A percentile compares a stretch with the other conserved stretches of the same genome.
These are phyloP conservation scores for Tachina lurida DNA, from an alignment of 2,888 invertebrate genomes.

Conservation along the genomic window DNA sequence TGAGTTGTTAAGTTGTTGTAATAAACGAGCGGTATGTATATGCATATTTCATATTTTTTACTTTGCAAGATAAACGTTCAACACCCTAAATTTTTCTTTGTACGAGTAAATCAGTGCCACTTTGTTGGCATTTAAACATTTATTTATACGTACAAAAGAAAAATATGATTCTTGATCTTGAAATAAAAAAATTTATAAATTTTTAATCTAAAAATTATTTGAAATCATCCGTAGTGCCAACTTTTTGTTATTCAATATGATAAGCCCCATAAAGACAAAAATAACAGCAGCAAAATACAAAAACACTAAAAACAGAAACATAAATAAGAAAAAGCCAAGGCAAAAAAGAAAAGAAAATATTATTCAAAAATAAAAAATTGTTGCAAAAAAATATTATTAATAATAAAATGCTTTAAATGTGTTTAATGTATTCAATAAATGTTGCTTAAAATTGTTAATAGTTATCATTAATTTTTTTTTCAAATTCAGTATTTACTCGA, in stretches of 20 bases:
- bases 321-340: background rate
- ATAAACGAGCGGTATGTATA: too few relatives aligned
- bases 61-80: background rate
- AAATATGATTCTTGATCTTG: constrained; percentile 49
- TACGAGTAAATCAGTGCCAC: constrained; percentile 27
- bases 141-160: constrained; percentile 14
- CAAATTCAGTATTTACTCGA: background rate
- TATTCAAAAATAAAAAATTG: background rate
- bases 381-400: background rate
- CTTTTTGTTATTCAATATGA: constrained; percentile 13
- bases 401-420: background rate
- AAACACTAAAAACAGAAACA: constrained; percentile 16
- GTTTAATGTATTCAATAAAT: background rate
- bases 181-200: constrained; percentile 43
- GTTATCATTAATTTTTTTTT: constrained; percentile 5
- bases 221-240: constrained; percentile 44
- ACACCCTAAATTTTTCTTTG: background rate
- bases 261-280: constrained; percentile 26
- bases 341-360: background rate
- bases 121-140: constrained; percentile 24
- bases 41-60: too few relatives aligned
- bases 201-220: constrained; percentile 36
- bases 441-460: constrained; percentile 10
- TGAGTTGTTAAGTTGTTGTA: too few relatives aligned
- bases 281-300: constrained; percentile 11